phyloP scores from a whole-genome alignment of 2,888 invertebrate species.

The Thymelicus sylvestris region DNA sequence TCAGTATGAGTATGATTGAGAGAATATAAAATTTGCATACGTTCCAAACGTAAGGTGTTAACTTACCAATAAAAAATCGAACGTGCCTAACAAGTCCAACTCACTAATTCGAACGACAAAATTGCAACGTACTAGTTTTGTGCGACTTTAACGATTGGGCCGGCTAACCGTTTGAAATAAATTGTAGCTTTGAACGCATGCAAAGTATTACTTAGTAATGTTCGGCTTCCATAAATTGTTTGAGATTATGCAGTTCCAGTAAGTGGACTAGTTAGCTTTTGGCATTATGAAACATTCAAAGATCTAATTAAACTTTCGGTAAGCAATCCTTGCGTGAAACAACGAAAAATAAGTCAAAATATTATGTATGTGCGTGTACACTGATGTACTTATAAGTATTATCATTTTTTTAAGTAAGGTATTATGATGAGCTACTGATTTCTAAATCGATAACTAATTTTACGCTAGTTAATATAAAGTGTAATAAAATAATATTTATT shows the following conservation, averaged over 20 bases:
- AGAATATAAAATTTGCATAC: not conserved
- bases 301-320: too few relatives aligned
- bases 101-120: constrained; percentile 64
- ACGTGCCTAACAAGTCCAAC: constrained; percentile 67
- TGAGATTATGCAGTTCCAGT: not conserved
- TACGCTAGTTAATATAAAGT: too few relatives aligned
- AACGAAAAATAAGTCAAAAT: too few relatives aligned
- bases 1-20: not conserved
- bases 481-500: too few relatives aligned
- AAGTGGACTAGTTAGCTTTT: not conserved
- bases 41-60: not conserved
- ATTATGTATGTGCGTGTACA: too few relatives aligned
- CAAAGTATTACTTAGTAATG: constrained; percentile 11
- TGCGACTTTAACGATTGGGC: constrained; percentile 6
- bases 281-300: too few relatives aligned
- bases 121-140: constrained; percentile 9
- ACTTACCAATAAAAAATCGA: constrained; percentile 48
- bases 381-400: too few relatives aligned
- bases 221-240: constrained; percentile 43
- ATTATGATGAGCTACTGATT: too few relatives aligned
- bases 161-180: constrained; percentile 8
- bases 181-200: constrained; percentile 13
- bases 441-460: too few relatives aligned
- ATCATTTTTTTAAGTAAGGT: too few relatives aligned
- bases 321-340: too few relatives aligned